Evolutionary conservation across 2,113 vertebrate genomes (phyloP).

Genomic region (Apodemus speciosus): DNA sequence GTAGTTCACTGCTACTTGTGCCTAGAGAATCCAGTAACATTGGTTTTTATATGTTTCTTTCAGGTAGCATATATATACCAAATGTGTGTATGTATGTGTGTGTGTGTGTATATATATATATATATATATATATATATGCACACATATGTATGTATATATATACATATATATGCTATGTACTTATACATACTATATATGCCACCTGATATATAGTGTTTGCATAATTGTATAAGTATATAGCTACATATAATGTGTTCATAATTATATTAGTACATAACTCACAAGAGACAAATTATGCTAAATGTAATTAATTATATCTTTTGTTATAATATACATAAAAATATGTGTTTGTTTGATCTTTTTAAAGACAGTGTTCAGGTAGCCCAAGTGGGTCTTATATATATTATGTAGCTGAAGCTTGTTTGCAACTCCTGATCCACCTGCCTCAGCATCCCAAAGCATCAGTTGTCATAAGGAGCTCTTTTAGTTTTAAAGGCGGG

Average conservation of each 20-base stretch:
- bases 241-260: background rate
- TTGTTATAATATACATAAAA: background rate
- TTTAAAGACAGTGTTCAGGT: background rate
- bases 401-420: background rate
- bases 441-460: background rate
- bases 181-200: too few relatives aligned
- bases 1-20: background rate
- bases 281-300: conserved; percentile 36
- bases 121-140: background rate
- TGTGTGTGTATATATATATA: background rate
- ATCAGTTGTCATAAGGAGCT: background rate
- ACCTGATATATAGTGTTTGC: too few relatives aligned
- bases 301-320: conserved; percentile 48
- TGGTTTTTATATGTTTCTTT: conserved; percentile 44
- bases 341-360: background rate
- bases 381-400: background rate
- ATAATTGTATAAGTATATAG: too few relatives aligned
- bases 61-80: background rate
- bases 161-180: too few relatives aligned
- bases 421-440: background rate
- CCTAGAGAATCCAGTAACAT: background rate
- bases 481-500: conserved; percentile 47
- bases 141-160: background rate
- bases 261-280: conserved; percentile 11
- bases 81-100: background rate